These are phyloP conservation scores for Pelosia muscerda DNA, from an alignment of 2,888 invertebrate genomes.

Conservation along the genomic window DNA sequence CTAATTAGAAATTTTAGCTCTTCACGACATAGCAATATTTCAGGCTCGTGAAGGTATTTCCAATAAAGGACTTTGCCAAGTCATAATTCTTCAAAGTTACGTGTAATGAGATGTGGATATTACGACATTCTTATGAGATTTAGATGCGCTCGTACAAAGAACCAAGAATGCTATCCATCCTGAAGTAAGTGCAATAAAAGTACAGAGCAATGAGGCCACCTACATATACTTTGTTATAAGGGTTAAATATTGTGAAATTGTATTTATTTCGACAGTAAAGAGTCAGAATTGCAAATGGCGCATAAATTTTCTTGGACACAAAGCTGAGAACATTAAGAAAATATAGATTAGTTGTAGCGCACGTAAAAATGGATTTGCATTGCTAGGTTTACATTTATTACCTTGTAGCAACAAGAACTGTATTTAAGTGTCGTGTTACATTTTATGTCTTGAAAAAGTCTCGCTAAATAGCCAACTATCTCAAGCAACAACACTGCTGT, in stretches of 20 bases:
- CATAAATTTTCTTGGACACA: constrained; percentile 80
- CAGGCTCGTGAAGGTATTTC: constrained; percentile 86
- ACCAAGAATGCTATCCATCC: constrained; percentile 45
- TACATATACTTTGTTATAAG: constrained; percentile 37
- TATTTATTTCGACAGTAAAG: constrained; percentile 69
- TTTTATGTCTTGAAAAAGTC: constrained; percentile 1
- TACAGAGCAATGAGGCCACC: constrained; percentile 48
- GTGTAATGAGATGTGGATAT: constrained; percentile 86
- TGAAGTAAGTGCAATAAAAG: constrained; percentile 38
- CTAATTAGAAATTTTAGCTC: constrained; percentile 86
- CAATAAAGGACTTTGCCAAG: constrained; percentile 87
- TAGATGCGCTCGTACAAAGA: constrained; percentile 65
- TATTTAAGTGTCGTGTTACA: constrained; percentile 25
- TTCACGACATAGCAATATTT: constrained; percentile 87
- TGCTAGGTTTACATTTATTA: constrained; percentile 53
- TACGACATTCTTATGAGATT: constrained; percentile 83
- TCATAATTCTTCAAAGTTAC: constrained; percentile 87
- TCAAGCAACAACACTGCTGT: neutral
- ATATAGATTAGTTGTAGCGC: constrained; percentile 74
- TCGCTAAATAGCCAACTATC: constrained; percentile 1
- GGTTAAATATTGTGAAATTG: constrained; percentile 65
- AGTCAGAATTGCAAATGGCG: constrained; percentile 75
- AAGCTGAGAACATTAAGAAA: constrained; percentile 75
- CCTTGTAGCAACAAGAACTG: constrained; percentile 21
- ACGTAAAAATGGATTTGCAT: constrained; percentile 64